Base-by-base conservation (phyloP, 2,888 invertebrate genomes). In the Syrista parreyssii region DNA sequence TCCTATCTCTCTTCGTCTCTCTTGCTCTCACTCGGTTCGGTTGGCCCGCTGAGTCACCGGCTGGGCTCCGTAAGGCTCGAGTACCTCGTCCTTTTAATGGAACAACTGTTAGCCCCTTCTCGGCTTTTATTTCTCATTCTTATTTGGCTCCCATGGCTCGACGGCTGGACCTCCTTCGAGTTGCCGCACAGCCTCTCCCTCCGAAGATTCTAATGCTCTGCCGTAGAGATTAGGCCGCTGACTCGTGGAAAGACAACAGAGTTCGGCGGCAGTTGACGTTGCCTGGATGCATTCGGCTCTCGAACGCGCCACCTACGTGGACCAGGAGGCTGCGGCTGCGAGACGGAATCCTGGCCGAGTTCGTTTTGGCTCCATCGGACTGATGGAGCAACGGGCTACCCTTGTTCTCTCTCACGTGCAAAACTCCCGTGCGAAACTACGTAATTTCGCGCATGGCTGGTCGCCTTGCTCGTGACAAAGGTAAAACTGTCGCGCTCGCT, bases 51-150 rank as follows among this genome's bases (percentile, higher is more conserved):
- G 79, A 78, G 79, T 75, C 77, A 77, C 79, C 72, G 79, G 76
- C 81, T 73, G 68, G 76, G 77, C 77, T 77, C 82, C 76, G 77
- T 74, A 79, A 80, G 78, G 82, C 88, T 88, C 85, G 87, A 88
- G 88, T 82, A 85, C 86, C 88, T 88, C 88, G 88, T 88, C 88
- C 88, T 88, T 88, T 87, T 88, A 88, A 88, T 88, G 88, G 88
- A 88, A 88, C 88, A 88, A 88, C 88, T 88, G 88, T 88, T 88
- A 87, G 88, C 84, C 85, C 40, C 75, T 78, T 69, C 82, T 84
- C 81, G 79, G 77, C 73, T 68, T 79, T 68, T 79, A 77, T 78
- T 81, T 73, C 40, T 40, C 40, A 40, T 40, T 40, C 40, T 40
- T 40, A 40, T 40, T 40, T 40, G 40, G 40, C 15, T 15, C 40